phyloP scores from a whole-genome alignment of 2,888 invertebrate genomes.

The Torymus texanus region DNA sequence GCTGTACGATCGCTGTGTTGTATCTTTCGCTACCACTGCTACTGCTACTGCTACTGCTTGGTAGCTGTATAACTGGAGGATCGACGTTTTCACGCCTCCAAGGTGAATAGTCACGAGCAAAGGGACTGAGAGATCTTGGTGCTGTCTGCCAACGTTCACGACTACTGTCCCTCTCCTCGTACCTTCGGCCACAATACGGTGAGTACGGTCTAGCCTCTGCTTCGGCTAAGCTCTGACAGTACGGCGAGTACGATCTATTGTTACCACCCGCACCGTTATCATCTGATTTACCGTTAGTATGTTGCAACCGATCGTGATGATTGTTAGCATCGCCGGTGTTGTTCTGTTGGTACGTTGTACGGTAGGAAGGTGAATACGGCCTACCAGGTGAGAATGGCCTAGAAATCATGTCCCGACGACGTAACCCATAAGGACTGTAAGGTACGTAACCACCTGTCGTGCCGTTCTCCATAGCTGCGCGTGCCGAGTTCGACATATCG shows the following conservation, averaged over 20 bases:
- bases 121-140: slow-evolving; percentile 71
- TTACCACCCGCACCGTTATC: slow-evolving; percentile 56
- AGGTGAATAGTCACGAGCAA: slow-evolving; percentile 73
- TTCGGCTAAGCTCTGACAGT: slow-evolving; percentile 62
- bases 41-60: slow-evolving; percentile 51
- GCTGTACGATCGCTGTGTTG: slow-evolving; percentile 68
- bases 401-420: slow-evolving; percentile 67
- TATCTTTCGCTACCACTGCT: slow-evolving; percentile 64
- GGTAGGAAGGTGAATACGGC: slow-evolving; percentile 69
- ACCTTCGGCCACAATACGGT: slow-evolving; percentile 65
- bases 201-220: slow-evolving; percentile 64
- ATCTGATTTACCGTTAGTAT: slow-evolving; percentile 62
- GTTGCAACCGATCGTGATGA: neutral
- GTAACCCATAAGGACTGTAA: slow-evolving; percentile 71
- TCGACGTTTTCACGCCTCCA: slow-evolving; percentile 74
- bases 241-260: slow-evolving; percentile 63
- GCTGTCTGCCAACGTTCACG: slow-evolving; percentile 68
- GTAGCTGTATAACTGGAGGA: slow-evolving; percentile 71
- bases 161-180: slow-evolving; percentile 65
- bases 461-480: slow-evolving; percentile 64
- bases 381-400: slow-evolving; percentile 69
- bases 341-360: slow-evolving; percentile 60
- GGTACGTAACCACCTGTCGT: slow-evolving; percentile 65
- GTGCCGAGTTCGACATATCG: neutral
- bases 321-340: too few species aligned